These are phyloP conservation scores for Camponotus pennsylvanicus DNA, from an alignment of 1,140 invertebrate species.

Conservation along the genomic window DNA sequence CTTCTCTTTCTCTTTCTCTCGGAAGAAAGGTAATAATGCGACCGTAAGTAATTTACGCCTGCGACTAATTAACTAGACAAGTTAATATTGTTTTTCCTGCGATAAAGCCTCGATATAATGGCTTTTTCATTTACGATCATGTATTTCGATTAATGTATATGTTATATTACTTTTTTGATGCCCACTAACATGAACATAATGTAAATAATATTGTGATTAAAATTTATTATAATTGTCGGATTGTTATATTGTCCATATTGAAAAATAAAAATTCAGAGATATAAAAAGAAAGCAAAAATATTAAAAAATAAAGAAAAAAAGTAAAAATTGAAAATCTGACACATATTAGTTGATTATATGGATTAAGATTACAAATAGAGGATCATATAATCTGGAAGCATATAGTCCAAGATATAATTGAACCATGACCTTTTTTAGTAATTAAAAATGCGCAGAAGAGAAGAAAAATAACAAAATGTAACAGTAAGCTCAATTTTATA, in stretches of 20 bases:
- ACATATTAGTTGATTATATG: not conserved
- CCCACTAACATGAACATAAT: not conserved
- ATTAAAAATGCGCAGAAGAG: slow-evolving; percentile 1
- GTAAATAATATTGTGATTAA: not conserved
- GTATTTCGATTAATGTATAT: not conserved
- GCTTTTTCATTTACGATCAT: not conserved
- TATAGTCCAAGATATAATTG: not conserved
- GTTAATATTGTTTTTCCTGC: not conserved
- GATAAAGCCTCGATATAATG: not conserved
- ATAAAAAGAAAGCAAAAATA: not conserved
- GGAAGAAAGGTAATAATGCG: not conserved
- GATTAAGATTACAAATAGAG: not conserved
- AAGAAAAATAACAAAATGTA: slow-evolving; percentile 23
- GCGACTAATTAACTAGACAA: not conserved
- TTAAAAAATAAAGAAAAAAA: not conserved
- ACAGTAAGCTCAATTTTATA: not conserved
- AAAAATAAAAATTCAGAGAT: slow-evolving; percentile 8
- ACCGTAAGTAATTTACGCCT: not conserved
- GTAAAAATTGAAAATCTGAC: not conserved
- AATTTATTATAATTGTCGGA: not conserved
- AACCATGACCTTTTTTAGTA: slow-evolving; percentile 29
- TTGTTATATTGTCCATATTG: too few species aligned
- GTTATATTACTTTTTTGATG: not conserved
- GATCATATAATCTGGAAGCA: not conserved
- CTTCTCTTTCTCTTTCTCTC: not conserved